phyloP scores from a whole-genome alignment of 2,888 invertebrate species.

The Cremastinae sp. region DNA sequence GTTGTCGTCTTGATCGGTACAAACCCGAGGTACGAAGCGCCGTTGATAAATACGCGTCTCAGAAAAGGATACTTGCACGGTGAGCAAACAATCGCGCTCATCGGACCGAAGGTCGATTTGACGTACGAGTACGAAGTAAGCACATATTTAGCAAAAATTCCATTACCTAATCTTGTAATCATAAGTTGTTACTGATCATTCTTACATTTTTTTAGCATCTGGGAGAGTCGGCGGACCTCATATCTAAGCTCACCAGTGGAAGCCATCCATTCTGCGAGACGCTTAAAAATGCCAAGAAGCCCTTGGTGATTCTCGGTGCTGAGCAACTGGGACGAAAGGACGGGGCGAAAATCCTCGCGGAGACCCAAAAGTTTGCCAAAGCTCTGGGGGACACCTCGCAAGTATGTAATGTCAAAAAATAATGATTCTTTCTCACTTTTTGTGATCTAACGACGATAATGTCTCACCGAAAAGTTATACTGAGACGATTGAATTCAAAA shows the following conservation, averaged over 20 bases:
- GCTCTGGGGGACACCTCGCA: slow-evolving; percentile 83
- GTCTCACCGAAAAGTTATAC: too few species aligned
- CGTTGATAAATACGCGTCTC: slow-evolving; percentile 96
- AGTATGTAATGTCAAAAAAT: slow-evolving; percentile 72
- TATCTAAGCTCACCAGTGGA: slow-evolving; percentile 89
- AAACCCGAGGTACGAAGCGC: slow-evolving; percentile 98
- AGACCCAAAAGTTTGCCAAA: slow-evolving; percentile 88
- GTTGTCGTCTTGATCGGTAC: slow-evolving; percentile 95
- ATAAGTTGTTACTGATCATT: slow-evolving; percentile 4
- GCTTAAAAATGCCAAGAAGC: slow-evolving; percentile 90
- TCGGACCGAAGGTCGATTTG: slow-evolving; percentile 95
- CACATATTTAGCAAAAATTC: too few species aligned
- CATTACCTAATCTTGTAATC: too few species aligned
- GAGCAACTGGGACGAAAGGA: slow-evolving; percentile 90
- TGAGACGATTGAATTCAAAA: too few species aligned
- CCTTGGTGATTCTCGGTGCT: slow-evolving; percentile 95
- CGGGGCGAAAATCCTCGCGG: slow-evolving; percentile 88
- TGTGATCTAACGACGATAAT: too few species aligned
- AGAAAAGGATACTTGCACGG: slow-evolving; percentile 98
- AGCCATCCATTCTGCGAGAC: slow-evolving; percentile 86
- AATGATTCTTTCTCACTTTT: background rate
- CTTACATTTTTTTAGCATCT: slow-evolving; percentile 84
- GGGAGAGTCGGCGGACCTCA: slow-evolving; percentile 88
- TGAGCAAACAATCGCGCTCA: slow-evolving; percentile 89
- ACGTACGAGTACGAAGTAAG: slow-evolving; percentile 93